A percentile compares a stretch with the other conserved stretches of the same genome.
These are phyloP conservation scores for Phragmatobia fuliginosa DNA, from an alignment of 2,888 invertebrate species.

Conservation along the genomic window DNA sequence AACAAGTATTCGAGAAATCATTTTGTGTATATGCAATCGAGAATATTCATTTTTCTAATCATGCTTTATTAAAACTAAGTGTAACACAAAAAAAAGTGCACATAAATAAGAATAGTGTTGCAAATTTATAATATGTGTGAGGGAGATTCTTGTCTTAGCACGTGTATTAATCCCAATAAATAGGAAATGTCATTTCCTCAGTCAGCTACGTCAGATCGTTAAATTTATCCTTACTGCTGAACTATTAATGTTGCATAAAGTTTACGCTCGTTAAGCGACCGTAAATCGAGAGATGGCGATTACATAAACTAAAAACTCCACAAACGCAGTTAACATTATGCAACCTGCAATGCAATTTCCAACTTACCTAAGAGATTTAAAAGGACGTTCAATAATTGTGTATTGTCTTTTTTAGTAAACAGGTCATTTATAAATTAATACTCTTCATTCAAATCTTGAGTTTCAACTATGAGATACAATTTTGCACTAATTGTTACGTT, in stretches of 20 bases:
- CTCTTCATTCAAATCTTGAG: conserved; percentile 40
- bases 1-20: conserved; percentile 32
- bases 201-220: conserved; percentile 23
- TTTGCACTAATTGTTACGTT: conserved; percentile 31
- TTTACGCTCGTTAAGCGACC: conserved; percentile 11
- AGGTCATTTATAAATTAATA: conserved; percentile 27
- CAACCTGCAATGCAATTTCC: conserved; percentile 2
- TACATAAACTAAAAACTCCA: conserved; percentile 24
- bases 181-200: conserved; percentile 41
- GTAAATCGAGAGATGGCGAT: conserved; percentile 18
- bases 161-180: conserved; percentile 15
- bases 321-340: conserved; percentile 7
- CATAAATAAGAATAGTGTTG: conserved; percentile 16
- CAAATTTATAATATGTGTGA: conserved; percentile 28
- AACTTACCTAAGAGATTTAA: background rate
- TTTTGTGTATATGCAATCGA: conserved; percentile 32
- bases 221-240: conserved; percentile 22
- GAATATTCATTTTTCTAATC: conserved; percentile 33
- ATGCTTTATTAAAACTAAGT: conserved; percentile 32
- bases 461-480: conserved; percentile 22
- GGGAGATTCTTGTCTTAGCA: conserved; percentile 23
- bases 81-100: conserved; percentile 27
- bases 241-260: conserved; percentile 17
- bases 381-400: background rate
- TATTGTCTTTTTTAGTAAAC: conserved; percentile 11